phyloP scores from a whole-genome alignment of 2,113 vertebrate species.

The Carassius carassius region DNA sequence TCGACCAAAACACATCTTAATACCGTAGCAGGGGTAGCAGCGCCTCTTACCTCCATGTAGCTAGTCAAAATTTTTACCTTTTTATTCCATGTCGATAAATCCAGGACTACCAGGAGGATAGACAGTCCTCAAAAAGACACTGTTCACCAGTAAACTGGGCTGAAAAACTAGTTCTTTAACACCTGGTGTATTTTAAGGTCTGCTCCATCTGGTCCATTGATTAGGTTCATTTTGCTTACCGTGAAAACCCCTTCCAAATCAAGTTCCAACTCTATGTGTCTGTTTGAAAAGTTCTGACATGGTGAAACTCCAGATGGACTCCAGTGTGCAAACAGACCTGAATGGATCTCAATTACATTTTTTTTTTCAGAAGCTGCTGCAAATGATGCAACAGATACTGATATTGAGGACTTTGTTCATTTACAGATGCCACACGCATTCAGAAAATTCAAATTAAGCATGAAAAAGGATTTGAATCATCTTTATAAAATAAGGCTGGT shows the following conservation, averaged over 20 bases:
- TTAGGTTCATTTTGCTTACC: background rate
- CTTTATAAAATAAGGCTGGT: background rate
- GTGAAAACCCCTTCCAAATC: background rate
- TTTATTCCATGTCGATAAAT: background rate
- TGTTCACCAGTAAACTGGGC: background rate
- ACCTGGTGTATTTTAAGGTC: slow-evolving; percentile 17
- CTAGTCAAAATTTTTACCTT: background rate
- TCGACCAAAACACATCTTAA: no score
- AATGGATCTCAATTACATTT: background rate
- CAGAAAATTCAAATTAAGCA: background rate
- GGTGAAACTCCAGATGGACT: background rate
- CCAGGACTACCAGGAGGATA: background rate
- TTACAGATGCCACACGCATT: background rate
- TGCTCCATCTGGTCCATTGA: slow-evolving; percentile 17
- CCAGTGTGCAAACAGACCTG: background rate
- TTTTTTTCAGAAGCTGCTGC: background rate
- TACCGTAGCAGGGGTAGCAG: no score
- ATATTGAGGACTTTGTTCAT: background rate
- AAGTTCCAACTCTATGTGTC: slow-evolving; percentile 1
- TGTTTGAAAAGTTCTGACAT: background rate
- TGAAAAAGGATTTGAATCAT: background rate
- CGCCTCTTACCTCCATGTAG: background rate
- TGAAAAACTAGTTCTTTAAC: background rate
- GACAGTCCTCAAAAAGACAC: background rate
- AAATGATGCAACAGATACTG: background rate